These are phyloP conservation scores for Ypsolopha sequella DNA, from an alignment of 2,888 invertebrate species.

Conservation along the genomic window DNA sequence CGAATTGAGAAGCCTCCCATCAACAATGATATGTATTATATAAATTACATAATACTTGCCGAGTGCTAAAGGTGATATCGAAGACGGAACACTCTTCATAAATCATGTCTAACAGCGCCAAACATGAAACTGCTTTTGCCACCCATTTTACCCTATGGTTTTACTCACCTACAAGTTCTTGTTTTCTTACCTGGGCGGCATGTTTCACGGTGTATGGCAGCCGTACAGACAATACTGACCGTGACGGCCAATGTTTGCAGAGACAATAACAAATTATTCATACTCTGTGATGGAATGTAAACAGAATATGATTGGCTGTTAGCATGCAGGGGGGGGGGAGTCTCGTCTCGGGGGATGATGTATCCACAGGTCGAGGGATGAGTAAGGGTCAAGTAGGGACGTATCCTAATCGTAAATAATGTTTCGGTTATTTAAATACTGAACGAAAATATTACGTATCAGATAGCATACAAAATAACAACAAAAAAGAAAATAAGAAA, in stretches of 20 bases:
- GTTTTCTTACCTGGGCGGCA: too few relatives aligned
- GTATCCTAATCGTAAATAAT: neutral
- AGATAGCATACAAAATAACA: too few relatives aligned
- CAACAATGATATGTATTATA: too few relatives aligned
- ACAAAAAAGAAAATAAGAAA: too few relatives aligned
- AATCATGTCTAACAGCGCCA: too few relatives aligned
- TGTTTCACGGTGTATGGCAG: constrained; percentile 6
- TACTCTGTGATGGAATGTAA: constrained; percentile 68
- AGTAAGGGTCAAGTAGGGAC: neutral
- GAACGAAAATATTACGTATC: neutral
- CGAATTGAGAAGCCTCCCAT: too few relatives aligned
- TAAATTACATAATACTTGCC: too few relatives aligned
- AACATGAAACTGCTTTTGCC: too few relatives aligned
- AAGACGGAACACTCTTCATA: too few relatives aligned
- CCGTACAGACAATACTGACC: constrained; percentile 50
- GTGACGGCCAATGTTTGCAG: constrained; percentile 55
- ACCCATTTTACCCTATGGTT: too few relatives aligned
- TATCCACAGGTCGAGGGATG: constrained; percentile 31
- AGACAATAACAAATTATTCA: constrained; percentile 71
- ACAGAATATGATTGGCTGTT: constrained; percentile 71
- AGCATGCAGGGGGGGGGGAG: constrained; percentile 46
- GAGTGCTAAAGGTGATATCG: too few relatives aligned
- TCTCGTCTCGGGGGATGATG: constrained; percentile 31
- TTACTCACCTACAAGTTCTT: too few relatives aligned
- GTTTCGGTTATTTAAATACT: neutral